A percentile compares a stretch with the other conserved stretches of the same genome.
phyloP scores from a whole-genome alignment of 1,140 invertebrate species.

The Drosophila simulans region DNA sequence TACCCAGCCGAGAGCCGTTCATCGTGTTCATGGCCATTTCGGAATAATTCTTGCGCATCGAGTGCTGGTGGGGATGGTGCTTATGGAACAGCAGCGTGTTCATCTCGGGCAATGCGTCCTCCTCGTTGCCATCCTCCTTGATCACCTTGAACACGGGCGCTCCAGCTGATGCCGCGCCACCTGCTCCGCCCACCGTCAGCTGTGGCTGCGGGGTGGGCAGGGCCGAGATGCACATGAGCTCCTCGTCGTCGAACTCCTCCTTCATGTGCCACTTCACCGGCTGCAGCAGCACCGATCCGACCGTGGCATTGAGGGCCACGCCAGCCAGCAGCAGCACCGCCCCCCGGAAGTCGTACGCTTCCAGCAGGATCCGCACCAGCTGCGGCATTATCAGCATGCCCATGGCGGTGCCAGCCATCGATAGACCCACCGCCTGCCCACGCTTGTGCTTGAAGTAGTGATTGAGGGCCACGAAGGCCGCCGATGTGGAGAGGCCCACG shows the following conservation, averaged over 20 bases:
- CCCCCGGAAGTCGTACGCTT: slow-evolving; percentile 87
- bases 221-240: slow-evolving; percentile 85
- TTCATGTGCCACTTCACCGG: slow-evolving; percentile 88
- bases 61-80: slow-evolving; percentile 50
- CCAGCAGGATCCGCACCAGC: slow-evolving; percentile 87
- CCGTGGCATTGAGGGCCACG: slow-evolving; percentile 88
- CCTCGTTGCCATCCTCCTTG: slow-evolving; percentile 84
- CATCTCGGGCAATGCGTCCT: slow-evolving; percentile 84
- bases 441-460: slow-evolving; percentile 90
- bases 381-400: slow-evolving; percentile 91
- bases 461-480: slow-evolving; percentile 90
- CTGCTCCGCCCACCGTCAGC: slow-evolving; percentile 35
- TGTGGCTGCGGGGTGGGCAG: slow-evolving; percentile 71
- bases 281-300: slow-evolving; percentile 88
- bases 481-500: slow-evolving; percentile 89
- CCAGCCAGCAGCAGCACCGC: slow-evolving; percentile 89
- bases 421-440: slow-evolving; percentile 90
- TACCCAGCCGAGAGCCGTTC: slow-evolving; percentile 66
- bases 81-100: slow-evolving; percentile 82
- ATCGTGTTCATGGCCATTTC: slow-evolving; percentile 84
- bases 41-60: slow-evolving; percentile 83
- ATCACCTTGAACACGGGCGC: slow-evolving; percentile 73
- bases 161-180: slow-evolving; percentile 10
- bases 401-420: slow-evolving; percentile 90
- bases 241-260: slow-evolving; percentile 86